These are phyloP conservation scores for Cheiracanthium punctorium DNA, from an alignment of 2,888 invertebrate genomes.

Conservation along the genomic window DNA sequence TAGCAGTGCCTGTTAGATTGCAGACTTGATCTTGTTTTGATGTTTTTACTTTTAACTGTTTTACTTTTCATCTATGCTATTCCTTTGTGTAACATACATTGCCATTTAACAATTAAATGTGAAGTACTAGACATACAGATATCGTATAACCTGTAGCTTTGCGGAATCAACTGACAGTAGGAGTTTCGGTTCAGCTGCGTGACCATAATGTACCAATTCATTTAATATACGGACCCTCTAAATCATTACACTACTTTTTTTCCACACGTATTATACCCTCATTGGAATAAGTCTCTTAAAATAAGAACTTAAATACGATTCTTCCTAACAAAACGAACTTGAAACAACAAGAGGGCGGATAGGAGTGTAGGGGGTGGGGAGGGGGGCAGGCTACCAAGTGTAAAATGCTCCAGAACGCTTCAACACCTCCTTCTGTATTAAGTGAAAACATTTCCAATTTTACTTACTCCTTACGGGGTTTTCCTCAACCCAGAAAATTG, in stretches of 20 bases:
- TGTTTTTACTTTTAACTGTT: too few relatives aligned
- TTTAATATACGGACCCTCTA: constrained; percentile 25
- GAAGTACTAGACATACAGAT: too few relatives aligned
- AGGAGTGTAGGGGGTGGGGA: background rate
- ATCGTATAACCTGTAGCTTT: too few relatives aligned
- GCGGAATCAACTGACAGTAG: too few relatives aligned
- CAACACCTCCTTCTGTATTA: constrained; percentile 37
- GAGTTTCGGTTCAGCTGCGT: too few relatives aligned
- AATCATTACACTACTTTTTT: background rate
- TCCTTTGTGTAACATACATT: too few relatives aligned
- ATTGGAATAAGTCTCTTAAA: constrained; percentile 63
- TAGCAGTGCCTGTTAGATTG: too few relatives aligned
- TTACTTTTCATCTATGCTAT: too few relatives aligned
- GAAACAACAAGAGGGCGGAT: constrained; percentile 30
- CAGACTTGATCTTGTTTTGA: too few relatives aligned
- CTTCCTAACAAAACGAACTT: constrained; percentile 63
- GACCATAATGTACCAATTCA: background rate
- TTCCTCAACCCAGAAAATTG: constrained; percentile 21
- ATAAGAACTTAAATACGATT: constrained; percentile 66
- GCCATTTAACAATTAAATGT: too few relatives aligned
- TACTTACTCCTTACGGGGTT: constrained; percentile 44
- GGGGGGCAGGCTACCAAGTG: constrained; percentile 39
- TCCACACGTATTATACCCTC: constrained; percentile 30
- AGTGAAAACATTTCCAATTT: constrained; percentile 57
- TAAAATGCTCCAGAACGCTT: constrained; percentile 61